Percentiles rank a stretch among this genome's conserved stretches.
These are phyloP conservation scores for Scatophagus argus DNA, from an alignment of 2,113 vertebrate species.

Conservation along the genomic window DNA sequence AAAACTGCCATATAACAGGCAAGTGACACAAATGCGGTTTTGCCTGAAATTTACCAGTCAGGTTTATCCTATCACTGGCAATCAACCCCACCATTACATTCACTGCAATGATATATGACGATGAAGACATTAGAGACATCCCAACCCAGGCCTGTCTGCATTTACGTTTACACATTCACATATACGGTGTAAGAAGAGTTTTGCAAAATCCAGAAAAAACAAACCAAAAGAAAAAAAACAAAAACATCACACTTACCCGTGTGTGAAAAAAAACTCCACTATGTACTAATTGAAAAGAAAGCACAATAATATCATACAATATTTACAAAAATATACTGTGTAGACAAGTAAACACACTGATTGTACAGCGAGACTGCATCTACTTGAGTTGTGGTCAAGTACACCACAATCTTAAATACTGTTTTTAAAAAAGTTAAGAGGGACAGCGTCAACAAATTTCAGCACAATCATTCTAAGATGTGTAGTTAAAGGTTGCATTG, in stretches of 20 bases:
- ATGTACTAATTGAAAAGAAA: constrained; percentile 44
- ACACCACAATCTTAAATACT: constrained; percentile 36
- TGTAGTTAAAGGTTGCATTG: neutral
- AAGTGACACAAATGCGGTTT: neutral
- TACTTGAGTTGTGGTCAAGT: neutral
- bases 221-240: no score
- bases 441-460: neutral
- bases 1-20: neutral
- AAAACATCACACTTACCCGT: constrained; percentile 74
- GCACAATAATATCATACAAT: constrained; percentile 65
- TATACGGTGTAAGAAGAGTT: neutral
- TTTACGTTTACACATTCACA: constrained; percentile 44
- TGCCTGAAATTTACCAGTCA: neutral
- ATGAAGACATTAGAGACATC: neutral
- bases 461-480: neutral
- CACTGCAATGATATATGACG: neutral
- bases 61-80: neutral
- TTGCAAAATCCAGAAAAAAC: neutral
- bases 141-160: neutral
- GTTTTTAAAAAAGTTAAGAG: neutral
- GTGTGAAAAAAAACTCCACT: constrained; percentile 55
- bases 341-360: neutral
- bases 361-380: constrained; percentile 40
- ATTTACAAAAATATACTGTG: constrained; percentile 72
- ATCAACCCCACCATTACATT: neutral